phyloP scores from a whole-genome alignment of 2,113 vertebrate species.

The Leucoraja erinaceus region DNA sequence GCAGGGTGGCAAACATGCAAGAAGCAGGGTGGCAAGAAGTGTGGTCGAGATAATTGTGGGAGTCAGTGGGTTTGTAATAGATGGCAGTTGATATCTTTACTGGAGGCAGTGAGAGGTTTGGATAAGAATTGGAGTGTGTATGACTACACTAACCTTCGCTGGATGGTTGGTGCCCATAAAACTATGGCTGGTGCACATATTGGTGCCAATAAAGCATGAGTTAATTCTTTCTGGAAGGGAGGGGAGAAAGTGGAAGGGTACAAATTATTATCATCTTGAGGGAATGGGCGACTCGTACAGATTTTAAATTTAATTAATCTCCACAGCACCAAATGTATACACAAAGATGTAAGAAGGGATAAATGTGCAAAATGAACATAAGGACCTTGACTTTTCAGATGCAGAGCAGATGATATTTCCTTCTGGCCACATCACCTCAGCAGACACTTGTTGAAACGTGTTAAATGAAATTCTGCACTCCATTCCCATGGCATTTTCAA shows the following conservation, averaged over 20 bases:
- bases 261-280: background rate
- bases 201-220: background rate
- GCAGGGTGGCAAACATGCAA: too few species aligned
- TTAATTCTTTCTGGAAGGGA: background rate
- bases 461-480: conserved; percentile 7
- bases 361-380: background rate
- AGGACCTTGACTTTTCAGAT: background rate
- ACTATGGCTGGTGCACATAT: background rate
- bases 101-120: background rate
- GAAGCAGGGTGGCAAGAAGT: too few species aligned
- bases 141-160: background rate
- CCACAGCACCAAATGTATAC: background rate
- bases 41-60: too few species aligned
- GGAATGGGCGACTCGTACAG: background rate
- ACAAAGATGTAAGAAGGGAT: background rate
- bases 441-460: background rate
- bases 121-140: background rate
- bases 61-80: too few species aligned
- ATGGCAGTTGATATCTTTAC: too few species aligned
- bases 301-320: background rate
- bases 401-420: background rate
- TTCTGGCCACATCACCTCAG: conserved; percentile 15
- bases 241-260: background rate
- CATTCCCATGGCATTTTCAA: conserved; percentile 9
- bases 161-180: background rate